phyloP scores from a whole-genome alignment of 2,797 vertebrate species.

The Falco rusticolus region DNA sequence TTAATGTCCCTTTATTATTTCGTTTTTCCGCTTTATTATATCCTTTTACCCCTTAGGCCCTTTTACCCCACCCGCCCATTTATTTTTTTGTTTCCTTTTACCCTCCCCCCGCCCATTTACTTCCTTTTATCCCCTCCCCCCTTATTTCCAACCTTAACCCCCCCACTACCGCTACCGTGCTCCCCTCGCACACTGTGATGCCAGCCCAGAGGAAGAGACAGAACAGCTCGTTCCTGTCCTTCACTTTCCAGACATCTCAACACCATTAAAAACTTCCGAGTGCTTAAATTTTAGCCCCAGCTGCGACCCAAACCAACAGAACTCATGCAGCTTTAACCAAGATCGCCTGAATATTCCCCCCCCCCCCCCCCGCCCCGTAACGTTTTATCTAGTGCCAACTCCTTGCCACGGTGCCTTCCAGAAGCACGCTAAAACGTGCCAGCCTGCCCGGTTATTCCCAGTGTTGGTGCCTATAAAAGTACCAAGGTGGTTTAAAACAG shows the following conservation, averaged over 20 bases:
- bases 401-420: neutral
- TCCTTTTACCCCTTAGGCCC: too few species aligned
- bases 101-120: neutral
- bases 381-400: neutral
- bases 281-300: neutral
- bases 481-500: neutral
- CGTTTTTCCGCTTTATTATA: too few species aligned
- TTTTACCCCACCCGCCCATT: too few species aligned
- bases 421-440: neutral
- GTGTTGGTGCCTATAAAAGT: neutral
- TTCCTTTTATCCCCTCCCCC: too few species aligned
- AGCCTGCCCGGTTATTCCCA: too few species aligned
- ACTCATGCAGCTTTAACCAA: neutral
- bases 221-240: neutral
- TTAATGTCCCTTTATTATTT: too few species aligned
- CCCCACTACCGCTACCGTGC: rapidly evolving
- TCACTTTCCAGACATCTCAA: neutral
- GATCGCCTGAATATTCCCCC: neutral
- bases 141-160: too few species aligned
- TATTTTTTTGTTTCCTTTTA: too few species aligned
- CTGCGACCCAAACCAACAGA: neutral
- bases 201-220: neutral
- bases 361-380: neutral
- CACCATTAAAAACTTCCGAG: neutral
- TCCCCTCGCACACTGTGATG: neutral